phyloP scores from a whole-genome alignment of 1,140 invertebrate species.

The Mycetomoellerius zeteki region DNA sequence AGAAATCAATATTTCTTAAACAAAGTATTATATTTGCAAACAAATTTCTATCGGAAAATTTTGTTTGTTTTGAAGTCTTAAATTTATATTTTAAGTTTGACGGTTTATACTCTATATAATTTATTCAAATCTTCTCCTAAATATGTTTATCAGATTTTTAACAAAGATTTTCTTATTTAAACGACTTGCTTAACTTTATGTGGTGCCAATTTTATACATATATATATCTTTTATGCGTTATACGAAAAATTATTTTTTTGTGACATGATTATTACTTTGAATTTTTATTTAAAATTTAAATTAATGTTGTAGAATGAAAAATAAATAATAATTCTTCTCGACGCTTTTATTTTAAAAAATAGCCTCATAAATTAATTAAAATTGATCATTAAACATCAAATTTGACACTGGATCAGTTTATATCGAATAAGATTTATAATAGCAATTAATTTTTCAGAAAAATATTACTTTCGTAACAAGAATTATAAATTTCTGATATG shows the following conservation, averaged over 20 bases:
- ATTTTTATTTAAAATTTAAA: background rate
- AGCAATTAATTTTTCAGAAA: background rate
- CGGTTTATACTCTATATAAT: background rate
- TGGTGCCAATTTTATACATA: background rate
- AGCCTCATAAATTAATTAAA: background rate
- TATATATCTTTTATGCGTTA: background rate
- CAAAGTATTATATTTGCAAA: no score
- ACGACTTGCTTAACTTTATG: background rate
- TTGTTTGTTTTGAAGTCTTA: no score
- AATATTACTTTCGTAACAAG: background rate
- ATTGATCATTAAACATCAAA: background rate
- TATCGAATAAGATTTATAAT: constrained; percentile 3
- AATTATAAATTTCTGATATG: constrained; percentile 14
- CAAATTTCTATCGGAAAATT: no score
- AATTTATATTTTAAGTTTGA: no score
- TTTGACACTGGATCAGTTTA: background rate
- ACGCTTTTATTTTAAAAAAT: background rate
- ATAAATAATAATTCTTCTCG: background rate
- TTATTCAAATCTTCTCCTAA: background rate
- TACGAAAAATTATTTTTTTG: background rate
- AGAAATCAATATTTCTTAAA: no score
- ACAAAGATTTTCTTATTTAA: background rate
- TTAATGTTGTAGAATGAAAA: background rate
- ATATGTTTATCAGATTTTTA: background rate
- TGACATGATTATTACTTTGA: background rate